phyloP scores from a whole-genome alignment of 2,888 invertebrate species.

The Drosophila eohydei region DNA sequence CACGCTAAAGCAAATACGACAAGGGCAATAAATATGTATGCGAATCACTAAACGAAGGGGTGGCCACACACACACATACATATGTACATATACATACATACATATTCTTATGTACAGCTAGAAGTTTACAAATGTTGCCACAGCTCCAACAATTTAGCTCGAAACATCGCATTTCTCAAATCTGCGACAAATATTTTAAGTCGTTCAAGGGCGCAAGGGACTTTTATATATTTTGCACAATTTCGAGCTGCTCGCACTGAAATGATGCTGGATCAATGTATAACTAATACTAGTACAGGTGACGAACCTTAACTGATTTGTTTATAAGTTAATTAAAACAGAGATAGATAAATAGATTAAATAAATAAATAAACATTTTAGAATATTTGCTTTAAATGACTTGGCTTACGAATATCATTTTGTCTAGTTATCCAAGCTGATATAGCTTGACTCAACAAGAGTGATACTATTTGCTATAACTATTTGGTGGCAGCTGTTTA shows the following conservation, averaged over 20 bases:
- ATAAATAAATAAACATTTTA: no score
- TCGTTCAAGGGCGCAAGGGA: constrained; percentile 45
- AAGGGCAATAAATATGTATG: constrained; percentile 14
- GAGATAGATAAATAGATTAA: no score
- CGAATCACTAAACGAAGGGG: constrained; percentile 15
- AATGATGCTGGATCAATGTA: neutral
- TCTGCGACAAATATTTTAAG: constrained; percentile 54
- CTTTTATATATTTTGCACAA: constrained; percentile 4
- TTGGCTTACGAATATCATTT: no score
- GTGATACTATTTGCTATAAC: neutral
- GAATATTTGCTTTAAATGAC: no score
- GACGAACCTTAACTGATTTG: neutral
- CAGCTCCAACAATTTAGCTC: constrained; percentile 3
- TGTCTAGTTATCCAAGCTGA: no score
- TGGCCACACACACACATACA: neutral
- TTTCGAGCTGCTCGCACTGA: neutral
- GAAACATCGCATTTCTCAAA: constrained; percentile 39
- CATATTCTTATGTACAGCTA: neutral
- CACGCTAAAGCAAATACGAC: constrained; percentile 11
- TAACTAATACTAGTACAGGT: neutral
- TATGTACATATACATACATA: neutral
- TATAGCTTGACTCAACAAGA: no score
- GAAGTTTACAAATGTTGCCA: neutral
- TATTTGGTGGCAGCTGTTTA: neutral
- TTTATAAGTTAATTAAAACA: neutral